phyloP scores from a whole-genome alignment of 2,888 invertebrate species.

The Drosophila kambysellisi region DNA sequence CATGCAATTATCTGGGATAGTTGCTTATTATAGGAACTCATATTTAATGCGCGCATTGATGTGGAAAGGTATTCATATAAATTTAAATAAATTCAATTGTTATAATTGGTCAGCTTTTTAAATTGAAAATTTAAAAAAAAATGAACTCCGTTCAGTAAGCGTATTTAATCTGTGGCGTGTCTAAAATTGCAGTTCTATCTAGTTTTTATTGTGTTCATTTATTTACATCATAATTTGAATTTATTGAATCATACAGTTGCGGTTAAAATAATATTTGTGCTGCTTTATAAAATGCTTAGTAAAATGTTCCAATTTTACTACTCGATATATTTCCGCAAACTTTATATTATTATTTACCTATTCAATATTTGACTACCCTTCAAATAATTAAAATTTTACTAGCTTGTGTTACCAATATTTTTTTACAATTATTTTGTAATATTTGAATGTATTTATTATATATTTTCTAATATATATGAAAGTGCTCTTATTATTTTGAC shows the following conservation, averaged over 20 bases:
- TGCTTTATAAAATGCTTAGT: not conserved
- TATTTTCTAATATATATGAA: no score
- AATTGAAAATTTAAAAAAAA: not conserved
- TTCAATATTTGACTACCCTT: not conserved
- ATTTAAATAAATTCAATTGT: not conserved
- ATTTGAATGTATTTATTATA: not conserved
- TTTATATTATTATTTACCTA: not conserved
- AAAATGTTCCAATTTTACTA: not conserved
- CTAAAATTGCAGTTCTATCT: not conserved
- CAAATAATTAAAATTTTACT: not conserved
- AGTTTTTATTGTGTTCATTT: not conserved
- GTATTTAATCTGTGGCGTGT: not conserved
- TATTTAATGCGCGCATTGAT: not conserved
- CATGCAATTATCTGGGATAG: not conserved
- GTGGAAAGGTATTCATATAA: not conserved
- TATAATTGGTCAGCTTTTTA: not conserved
- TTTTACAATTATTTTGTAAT: not conserved
- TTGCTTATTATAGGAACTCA: conserved; percentile 8
- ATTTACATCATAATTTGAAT: not conserved
- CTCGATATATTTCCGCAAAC: not conserved
- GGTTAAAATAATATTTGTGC: not conserved
- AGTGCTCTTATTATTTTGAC: not conserved
- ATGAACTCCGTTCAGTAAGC: not conserved
- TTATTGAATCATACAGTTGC: not conserved
- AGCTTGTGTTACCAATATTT: not conserved